Evolutionary conservation across 2,113 vertebrate species (phyloP).

Genomic region (Aleadryas rufinucha): DNA sequence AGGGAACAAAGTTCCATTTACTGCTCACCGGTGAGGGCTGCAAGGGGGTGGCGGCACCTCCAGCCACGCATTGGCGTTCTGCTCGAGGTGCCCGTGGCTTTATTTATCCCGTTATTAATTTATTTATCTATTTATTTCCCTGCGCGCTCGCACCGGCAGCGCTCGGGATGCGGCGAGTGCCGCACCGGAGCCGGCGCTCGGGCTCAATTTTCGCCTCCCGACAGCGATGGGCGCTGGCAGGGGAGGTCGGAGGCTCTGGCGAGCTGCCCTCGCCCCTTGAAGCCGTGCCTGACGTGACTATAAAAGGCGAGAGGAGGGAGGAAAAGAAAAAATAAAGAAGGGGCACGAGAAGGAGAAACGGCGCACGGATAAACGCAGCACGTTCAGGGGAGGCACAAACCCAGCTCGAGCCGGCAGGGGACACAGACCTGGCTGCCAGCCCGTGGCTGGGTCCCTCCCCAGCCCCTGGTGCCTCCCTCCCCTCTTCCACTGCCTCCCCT

Average conservation of each 20-base stretch:
- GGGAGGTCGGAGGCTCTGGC: constrained; percentile 7
- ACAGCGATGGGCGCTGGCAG: not conserved
- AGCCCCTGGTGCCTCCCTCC: not conserved
- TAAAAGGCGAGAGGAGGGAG: constrained; percentile 37
- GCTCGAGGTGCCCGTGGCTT: not conserved
- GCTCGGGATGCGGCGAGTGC: not conserved
- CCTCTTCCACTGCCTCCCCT: not conserved
- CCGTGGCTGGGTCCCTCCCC: not conserved
- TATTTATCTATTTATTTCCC: not conserved
- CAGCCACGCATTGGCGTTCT: not conserved
- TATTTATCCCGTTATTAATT: not conserved
- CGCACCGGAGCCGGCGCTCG: not conserved
- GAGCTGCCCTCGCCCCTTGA: not conserved
- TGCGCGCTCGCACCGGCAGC: not conserved
- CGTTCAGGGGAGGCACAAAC: not conserved
- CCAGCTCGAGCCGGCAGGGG: not conserved
- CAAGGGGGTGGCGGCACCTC: not conserved
- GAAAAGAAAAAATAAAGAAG: not conserved
- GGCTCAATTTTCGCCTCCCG: not conserved
- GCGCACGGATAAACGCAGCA: not conserved
- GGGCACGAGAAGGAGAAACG: not conserved
- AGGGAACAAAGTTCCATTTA: constrained; percentile 26
- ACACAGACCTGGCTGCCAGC: not conserved
- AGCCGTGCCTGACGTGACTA: not conserved
- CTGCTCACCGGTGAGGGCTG: not conserved